Percentiles rank a stretch among this genome's conserved stretches.
Evolutionary conservation across 2,888 invertebrate species (phyloP).

Genomic region (Eudasyphora cyanicolor): DNA sequence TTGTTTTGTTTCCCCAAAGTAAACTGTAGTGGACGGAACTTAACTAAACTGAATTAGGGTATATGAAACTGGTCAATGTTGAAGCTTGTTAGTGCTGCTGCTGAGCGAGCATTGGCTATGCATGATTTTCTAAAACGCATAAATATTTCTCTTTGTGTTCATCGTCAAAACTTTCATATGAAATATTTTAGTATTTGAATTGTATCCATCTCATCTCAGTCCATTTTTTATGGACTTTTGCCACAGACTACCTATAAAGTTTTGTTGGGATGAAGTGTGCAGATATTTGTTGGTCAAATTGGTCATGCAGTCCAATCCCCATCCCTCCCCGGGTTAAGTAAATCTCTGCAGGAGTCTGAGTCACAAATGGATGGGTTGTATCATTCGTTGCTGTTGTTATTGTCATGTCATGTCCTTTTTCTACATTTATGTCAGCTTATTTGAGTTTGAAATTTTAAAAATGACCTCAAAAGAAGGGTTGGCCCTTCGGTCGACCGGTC

Average conservation of each 20-base stretch:
- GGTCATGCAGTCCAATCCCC: background rate
- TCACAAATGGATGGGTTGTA: background rate
- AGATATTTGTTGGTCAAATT: background rate
- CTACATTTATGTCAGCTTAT: conserved; percentile 55
- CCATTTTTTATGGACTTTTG: background rate
- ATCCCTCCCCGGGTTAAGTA: background rate
- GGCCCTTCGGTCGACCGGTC: too few species aligned
- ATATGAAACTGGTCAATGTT: too few species aligned
- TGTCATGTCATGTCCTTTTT: conserved; percentile 48
- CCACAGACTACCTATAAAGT: conserved; percentile 45
- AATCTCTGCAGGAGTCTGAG: background rate
- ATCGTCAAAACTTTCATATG: conserved; percentile 54
- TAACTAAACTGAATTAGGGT: conserved; percentile 5
- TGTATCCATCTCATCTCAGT: conserved; percentile 6
- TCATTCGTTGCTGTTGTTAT: conserved; percentile 36
- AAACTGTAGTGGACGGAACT: conserved; percentile 27
- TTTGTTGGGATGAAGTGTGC: conserved; percentile 29
- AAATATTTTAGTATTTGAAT: conserved; percentile 43
- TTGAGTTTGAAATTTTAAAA: background rate
- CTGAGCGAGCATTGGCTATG: conserved; percentile 29
- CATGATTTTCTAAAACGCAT: conserved; percentile 62
- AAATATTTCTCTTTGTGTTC: conserved; percentile 68
- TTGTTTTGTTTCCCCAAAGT: conserved; percentile 17
- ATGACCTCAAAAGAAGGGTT: background rate
- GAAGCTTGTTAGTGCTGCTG: background rate